Percentiles rank a stretch among this genome's conserved stretches.
Conservation (phyloP, 2,888 invertebrate genomes). For the Zaprionus bogoriensis region DNA sequence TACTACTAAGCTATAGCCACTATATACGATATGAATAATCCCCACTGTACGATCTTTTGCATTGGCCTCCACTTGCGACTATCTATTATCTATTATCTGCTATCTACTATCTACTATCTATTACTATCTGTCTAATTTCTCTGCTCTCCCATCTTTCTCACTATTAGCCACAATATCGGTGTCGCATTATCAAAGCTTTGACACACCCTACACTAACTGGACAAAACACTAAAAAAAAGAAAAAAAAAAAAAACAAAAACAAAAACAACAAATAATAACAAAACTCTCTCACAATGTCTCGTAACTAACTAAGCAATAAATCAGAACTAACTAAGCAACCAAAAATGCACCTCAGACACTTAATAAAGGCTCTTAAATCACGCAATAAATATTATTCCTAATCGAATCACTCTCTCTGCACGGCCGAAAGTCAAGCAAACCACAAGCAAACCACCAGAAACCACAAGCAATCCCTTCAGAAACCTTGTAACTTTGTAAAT, state of each 20-base stretch:
- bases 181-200: constrained; percentile 83
- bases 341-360: constrained; percentile 30
- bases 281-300: constrained; percentile 30
- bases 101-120: constrained; percentile 22
- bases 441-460: constrained; percentile 10
- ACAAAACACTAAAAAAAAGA: constrained; percentile 72
- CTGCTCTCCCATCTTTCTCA: constrained; percentile 61
- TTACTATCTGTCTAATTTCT: constrained; percentile 60
- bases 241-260: constrained; percentile 18
- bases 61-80: constrained; percentile 2
- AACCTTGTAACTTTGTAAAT: constrained; percentile 45
- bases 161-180: constrained; percentile 82
- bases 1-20: constrained; percentile 24
- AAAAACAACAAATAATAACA: not conserved
- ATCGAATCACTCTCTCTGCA: constrained; percentile 29
- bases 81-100: not conserved
- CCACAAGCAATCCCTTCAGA: constrained; percentile 20
- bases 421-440: constrained; percentile 31
- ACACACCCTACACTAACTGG: constrained; percentile 81
- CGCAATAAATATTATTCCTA: constrained; percentile 2
- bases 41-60: constrained; percentile 28
- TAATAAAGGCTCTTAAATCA: not conserved
- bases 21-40: constrained; percentile 5
- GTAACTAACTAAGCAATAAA: constrained; percentile 39
- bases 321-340: constrained; percentile 37